Evolutionary conservation across 2,888 invertebrate genomes (phyloP), one percentile per base, ranked within the genome.

Genomic region (Pammene fasciana): DNA sequence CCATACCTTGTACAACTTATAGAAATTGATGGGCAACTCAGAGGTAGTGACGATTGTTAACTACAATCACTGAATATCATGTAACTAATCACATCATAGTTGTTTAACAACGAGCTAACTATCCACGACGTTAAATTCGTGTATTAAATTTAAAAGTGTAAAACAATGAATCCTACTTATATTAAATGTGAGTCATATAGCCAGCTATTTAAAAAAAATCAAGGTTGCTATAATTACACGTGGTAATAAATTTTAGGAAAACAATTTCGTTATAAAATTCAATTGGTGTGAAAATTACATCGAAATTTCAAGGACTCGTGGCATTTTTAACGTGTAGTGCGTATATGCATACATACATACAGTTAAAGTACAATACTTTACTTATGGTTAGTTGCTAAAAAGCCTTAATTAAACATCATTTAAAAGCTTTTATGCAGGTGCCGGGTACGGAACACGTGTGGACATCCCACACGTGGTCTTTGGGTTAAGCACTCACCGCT

Each of bases 401-500:
- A n/a, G 34, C 13, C 34, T 41, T 26, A 26, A 26, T 26, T 26
- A 26, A 26, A 16, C 13, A 11, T 1, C 9, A 50, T 18, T 10
- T 13, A 62, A 50, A 43, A 45, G 16, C 34, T 18, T 56, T 38
- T 11, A 45, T 38, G 5, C 16, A 56, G 43, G 46, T 1, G 38
- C 65, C 54, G 65, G 65, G 54, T n/a, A 59, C 62, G 50, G 68
- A 82, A 79, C 88, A 90, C 90, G 86, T 88, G 90, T 84, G 80
- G 70, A 55, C 59, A 43, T 16, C 74, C 76, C 82, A 85, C 88
- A 91, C 89, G 90, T 90, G 90, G 88, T 87, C 74, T 75, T 76
- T 72, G 55, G 68, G 72, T 71, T 74, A 65, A 57, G 72, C 62
- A 94, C 96, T 95, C 93, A 96, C 96, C 89, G 95, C 94, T 83